Evolutionary conservation across 2,888 invertebrate species (phyloP), one percentile per base, ranked within the genome.

Genomic region (Lordiphosa andalusiaca): DNA sequence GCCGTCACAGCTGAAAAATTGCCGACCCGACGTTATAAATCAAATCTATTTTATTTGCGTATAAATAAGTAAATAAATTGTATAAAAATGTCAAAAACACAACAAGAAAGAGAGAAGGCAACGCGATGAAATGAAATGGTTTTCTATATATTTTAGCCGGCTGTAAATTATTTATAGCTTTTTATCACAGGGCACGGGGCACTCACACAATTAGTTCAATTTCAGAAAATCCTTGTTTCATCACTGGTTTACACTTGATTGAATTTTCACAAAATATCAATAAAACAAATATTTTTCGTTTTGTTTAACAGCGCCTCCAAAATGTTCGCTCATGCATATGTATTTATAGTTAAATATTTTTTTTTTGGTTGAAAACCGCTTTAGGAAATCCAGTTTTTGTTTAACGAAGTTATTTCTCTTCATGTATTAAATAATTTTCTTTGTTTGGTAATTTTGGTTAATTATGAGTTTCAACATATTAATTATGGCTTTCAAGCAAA

Each of bases 331-430:
- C 78, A 77, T 77, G 72, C 61, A 82, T 82, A 77, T 30, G 30
- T 30, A 30, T 77, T 77, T 74, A 77, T 69, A 69, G 62, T 42
- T 23, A 47, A 57, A 23, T 52, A 50, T 23, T 56, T 56, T 54
- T 40, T 23, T 56, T 30, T 30, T 30, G 9, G 30, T 30, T 30
- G 9, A 30, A 30, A 30, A 30, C 30, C 30, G 73, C 56, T 75
- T 67, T 53, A 62, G 59, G 63, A 74, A 77, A 77, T 81, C 75
- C 69, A 81, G 75, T 76, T 76, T 68, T 30, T 30, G 30, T 30
- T 30, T 30, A 30, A 30, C 30, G 3, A 30, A 30, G 30, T 30
- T 30, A 30, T 30, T 30, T 30, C 30, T 30, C 3, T 30, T 30
- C 30, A 30, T 30, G 7, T 30, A 30, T 30, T 30, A 30, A 30